A percentile compares a stretch with the other conserved stretches of the same genome.
These are phyloP conservation scores for Antheraea assamensis DNA, from an alignment of 2,888 invertebrate species.

Conservation along the genomic window DNA sequence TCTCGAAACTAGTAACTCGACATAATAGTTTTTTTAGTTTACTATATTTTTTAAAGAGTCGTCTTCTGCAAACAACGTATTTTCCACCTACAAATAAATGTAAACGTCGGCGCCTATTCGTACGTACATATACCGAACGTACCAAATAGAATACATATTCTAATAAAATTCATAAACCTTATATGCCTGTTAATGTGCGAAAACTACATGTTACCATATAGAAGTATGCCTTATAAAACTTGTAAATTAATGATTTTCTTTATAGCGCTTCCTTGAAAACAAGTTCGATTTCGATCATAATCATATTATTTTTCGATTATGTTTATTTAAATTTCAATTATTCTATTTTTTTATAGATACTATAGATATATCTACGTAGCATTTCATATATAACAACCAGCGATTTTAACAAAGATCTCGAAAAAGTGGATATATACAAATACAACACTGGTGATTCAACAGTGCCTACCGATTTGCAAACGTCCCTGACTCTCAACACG, in stretches of 20 bases:
- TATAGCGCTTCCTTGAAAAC: not conserved
- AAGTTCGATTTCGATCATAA: not conserved
- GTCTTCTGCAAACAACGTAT: constrained; percentile 12
- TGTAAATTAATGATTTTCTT: constrained; percentile 5
- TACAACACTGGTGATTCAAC: too few relatives aligned
- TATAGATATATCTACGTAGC: too few relatives aligned
- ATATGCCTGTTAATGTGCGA: not conserved
- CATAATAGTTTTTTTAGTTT: not conserved
- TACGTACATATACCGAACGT: not conserved
- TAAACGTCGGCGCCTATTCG: not conserved
- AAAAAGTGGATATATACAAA: too few relatives aligned
- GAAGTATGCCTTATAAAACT: not conserved
- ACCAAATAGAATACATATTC: not conserved
- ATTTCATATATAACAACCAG: too few relatives aligned
- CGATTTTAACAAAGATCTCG: too few relatives aligned
- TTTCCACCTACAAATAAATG: not conserved
- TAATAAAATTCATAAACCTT: not conserved
- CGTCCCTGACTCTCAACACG: too few relatives aligned
- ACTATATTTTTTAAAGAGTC: constrained; percentile 1
- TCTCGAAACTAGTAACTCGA: constrained; percentile 7
- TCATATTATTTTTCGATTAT: not conserved
- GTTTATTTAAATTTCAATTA: not conserved
- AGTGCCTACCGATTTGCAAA: too few relatives aligned
- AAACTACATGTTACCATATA: not conserved
- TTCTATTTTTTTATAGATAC: too few relatives aligned